phyloP scores from a whole-genome alignment of 2,797 vertebrate genomes.

The Ispidina lecontei region DNA sequence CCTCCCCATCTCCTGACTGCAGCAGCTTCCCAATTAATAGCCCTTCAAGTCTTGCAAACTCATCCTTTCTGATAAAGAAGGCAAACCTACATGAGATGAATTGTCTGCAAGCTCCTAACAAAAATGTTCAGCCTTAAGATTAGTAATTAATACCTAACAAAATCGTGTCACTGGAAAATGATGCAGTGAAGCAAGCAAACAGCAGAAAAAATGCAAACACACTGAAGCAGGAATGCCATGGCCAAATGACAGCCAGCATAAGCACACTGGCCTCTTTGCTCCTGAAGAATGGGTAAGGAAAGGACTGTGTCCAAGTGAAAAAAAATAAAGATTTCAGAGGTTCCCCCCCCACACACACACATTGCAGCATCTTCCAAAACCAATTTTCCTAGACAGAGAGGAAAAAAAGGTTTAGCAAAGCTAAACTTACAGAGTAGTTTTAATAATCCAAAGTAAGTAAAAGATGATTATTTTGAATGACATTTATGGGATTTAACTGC shows the following conservation, averaged over 20 bases:
- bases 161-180: neutral
- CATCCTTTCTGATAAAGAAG: conserved; percentile 23
- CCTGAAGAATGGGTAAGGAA: neutral
- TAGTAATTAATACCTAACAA: neutral
- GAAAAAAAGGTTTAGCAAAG: neutral
- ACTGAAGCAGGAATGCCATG: neutral
- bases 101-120: neutral
- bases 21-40: conserved; percentile 70
- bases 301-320: neutral
- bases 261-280: neutral
- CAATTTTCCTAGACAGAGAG: neutral
- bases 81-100: neutral
- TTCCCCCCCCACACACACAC: too few species aligned
- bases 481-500: neutral
- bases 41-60: conserved; percentile 1
- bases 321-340: neutral
- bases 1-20: conserved; percentile 52
- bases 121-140: neutral
- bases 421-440: neutral
- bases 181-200: neutral
- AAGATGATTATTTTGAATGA: neutral
- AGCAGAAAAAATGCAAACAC: neutral
- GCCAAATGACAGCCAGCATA: neutral
- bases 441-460: neutral
- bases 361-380: neutral